Conservation (phyloP, 1,140 invertebrate genomes). For the Drosophila punjabiensis region DNA sequence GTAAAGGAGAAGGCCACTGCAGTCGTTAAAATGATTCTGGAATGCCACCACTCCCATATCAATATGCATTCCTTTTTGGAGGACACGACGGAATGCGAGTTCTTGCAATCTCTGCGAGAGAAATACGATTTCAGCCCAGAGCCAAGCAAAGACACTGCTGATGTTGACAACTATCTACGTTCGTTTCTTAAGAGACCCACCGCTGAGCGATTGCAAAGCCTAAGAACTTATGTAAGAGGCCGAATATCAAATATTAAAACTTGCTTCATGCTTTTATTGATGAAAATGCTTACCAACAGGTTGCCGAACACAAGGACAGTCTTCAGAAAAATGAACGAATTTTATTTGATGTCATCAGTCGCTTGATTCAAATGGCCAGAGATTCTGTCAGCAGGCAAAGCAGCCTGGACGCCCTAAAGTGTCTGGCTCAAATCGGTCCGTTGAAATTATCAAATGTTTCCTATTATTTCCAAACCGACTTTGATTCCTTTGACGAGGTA, state of each 20-base stretch:
- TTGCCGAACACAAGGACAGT: conserved; percentile 61
- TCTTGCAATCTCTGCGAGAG: conserved; percentile 34
- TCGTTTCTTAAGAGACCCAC: conserved; percentile 51
- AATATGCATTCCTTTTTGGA: conserved; percentile 46
- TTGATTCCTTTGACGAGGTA: conserved; percentile 56
- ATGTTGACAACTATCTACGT: conserved; percentile 27
- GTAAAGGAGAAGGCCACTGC: conserved; percentile 11
- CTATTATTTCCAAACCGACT: conserved; percentile 86
- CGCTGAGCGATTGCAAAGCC: conserved; percentile 39
- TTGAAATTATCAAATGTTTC: conserved; percentile 90
- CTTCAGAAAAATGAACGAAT: conserved; percentile 46
- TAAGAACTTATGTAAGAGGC: conserved; percentile 53
- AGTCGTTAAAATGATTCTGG: conserved; percentile 24
- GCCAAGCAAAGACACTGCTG: background rate
- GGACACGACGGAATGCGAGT: conserved; percentile 48
- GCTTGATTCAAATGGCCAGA: conserved; percentile 59
- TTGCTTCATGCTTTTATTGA: too few relatives aligned
- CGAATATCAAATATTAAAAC: background rate
- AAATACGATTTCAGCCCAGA: background rate
- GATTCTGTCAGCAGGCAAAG: conserved; percentile 26
- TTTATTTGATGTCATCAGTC: conserved; percentile 61
- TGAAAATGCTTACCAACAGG: conserved; percentile 42
- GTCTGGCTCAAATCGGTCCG: conserved; percentile 92
- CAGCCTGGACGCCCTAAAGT: conserved; percentile 88
- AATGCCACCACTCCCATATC: conserved; percentile 20